Percentiles rank a stretch among this genome's conserved stretches.
These are phyloP conservation scores for Schizopygopsis malacanthus DNA, from an alignment of 2,797 vertebrate genomes.

Conservation along the genomic window DNA sequence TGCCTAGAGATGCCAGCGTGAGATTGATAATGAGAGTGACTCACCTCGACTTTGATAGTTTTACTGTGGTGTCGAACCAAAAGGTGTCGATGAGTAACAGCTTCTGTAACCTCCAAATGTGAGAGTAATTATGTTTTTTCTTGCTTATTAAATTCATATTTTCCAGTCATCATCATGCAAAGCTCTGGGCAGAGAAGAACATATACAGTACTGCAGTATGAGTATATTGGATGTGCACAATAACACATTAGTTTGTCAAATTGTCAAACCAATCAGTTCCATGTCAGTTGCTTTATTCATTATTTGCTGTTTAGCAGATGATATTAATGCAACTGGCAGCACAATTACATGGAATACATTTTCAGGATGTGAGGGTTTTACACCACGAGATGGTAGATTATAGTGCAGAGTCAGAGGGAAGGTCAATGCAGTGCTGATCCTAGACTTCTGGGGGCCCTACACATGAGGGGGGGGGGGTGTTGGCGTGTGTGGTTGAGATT, in stretches of 20 bases:
- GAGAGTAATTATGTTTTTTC: conserved; percentile 33
- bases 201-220: background rate
- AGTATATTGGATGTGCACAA: background rate
- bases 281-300: background rate
- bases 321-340: conserved; percentile 1
- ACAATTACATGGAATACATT: background rate
- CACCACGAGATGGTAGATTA: background rate
- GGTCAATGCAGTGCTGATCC: background rate
- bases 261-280: background rate
- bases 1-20: conserved; percentile 41
- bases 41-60: conserved; percentile 39
- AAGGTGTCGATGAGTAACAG: conserved; percentile 28
- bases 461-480: no score
- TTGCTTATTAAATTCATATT: conserved; percentile 10
- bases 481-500: no score
- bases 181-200: background rate
- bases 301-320: background rate
- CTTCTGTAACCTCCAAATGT: conserved; percentile 19
- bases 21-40: conserved; percentile 45
- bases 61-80: conserved; percentile 32
- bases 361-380: conserved; percentile 1
- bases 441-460: no score
- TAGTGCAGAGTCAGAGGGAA: background rate
- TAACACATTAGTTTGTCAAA: background rate
- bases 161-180: background rate